Percentiles rank a stretch among this genome's conserved stretches.
Evolutionary conservation across 2,797 vertebrate genomes (phyloP).

Genomic region (Enteromius paludinosus): DNA sequence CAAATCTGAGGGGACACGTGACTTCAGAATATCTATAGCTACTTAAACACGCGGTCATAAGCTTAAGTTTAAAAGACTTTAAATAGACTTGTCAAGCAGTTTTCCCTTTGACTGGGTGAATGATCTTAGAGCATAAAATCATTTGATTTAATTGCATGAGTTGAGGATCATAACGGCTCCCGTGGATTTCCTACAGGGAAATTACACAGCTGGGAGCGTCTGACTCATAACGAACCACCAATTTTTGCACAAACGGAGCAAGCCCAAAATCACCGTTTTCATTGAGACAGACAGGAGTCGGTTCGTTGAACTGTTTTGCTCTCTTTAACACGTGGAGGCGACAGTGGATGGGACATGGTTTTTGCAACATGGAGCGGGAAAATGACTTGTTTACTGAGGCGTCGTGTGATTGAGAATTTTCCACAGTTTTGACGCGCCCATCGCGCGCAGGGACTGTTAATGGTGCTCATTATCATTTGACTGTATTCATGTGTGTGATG

Average conservation of each 20-base stretch:
- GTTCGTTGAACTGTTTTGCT: conserved; percentile 40
- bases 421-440: conserved; percentile 40
- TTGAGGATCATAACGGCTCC: conserved; percentile 27
- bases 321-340: conserved; percentile 36
- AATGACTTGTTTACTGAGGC: conserved; percentile 44
- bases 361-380: conserved; percentile 22
- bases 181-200: conserved; percentile 30
- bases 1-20: neutral
- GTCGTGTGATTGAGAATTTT: conserved; percentile 34
- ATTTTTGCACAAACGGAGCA: conserved; percentile 47
- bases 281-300: conserved; percentile 27
- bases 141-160: conserved; percentile 47
- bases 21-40: neutral
- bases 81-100: conserved; percentile 26
- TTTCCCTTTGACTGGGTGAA: conserved; percentile 24
- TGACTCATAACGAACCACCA: conserved; percentile 40
- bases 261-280: conserved; percentile 31
- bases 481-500: conserved; percentile 26
- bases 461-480: conserved; percentile 45
- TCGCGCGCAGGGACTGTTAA: conserved; percentile 33
- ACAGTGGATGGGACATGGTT: conserved; percentile 26
- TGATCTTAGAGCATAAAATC: conserved; percentile 45
- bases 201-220: conserved; percentile 48
- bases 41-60: neutral
- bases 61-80: conserved; percentile 27